Evolutionary conservation across 2,888 invertebrate species (phyloP).

Genomic region (Orthonychiurus folsomi): DNA sequence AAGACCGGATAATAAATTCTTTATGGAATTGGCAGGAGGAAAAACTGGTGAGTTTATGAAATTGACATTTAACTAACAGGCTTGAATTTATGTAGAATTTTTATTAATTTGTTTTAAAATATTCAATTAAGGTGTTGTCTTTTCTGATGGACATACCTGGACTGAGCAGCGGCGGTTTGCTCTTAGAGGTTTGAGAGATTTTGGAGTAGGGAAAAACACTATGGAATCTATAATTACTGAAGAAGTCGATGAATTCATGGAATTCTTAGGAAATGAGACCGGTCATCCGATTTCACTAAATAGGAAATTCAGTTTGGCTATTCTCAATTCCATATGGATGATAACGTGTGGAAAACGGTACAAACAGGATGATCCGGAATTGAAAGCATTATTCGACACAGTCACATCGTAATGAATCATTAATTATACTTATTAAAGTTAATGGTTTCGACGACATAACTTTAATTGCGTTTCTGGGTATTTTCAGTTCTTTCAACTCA

Average conservation of each 20-base stretch:
- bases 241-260: slow-evolving; percentile 16
- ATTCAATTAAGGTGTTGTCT: slow-evolving; percentile 12
- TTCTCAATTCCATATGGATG: slow-evolving; percentile 17
- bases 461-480: not conserved
- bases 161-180: slow-evolving; percentile 10
- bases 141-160: slow-evolving; percentile 11
- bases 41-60: not conserved
- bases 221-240: slow-evolving; percentile 15
- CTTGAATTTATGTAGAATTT: too few species aligned
- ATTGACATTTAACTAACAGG: too few species aligned
- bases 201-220: slow-evolving; percentile 16
- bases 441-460: not conserved
- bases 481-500: not conserved
- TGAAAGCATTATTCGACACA: not conserved
- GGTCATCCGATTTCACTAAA: slow-evolving; percentile 6
- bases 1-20: not conserved
- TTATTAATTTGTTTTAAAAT: too few species aligned
- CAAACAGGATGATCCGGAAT: slow-evolving; percentile 4
- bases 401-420: not conserved
- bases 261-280: slow-evolving; percentile 3
- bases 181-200: slow-evolving; percentile 12
- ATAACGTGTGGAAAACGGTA: slow-evolving; percentile 4
- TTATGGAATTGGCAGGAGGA: not conserved
- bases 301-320: slow-evolving; percentile 9
- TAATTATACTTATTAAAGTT: slow-evolving; percentile 3